These are phyloP conservation scores for Zygothrica quintamaculata DNA, from an alignment of 2,888 invertebrate genomes.

Conservation along the genomic window DNA sequence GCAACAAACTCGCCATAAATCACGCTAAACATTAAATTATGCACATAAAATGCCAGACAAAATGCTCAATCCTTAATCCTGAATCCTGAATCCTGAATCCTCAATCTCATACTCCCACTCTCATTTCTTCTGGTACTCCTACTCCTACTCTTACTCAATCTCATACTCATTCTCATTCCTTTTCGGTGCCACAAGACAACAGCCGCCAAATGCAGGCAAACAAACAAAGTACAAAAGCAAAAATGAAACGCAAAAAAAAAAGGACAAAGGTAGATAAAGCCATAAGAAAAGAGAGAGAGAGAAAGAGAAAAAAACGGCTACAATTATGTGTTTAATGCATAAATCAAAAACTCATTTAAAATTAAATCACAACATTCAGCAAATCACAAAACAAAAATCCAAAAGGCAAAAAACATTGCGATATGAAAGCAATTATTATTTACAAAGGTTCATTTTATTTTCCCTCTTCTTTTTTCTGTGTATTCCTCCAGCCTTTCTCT, in stretches of 20 bases:
- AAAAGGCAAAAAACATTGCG: constrained; percentile 31
- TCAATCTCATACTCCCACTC: no score
- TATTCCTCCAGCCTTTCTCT: no score
- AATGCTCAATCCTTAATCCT: constrained; percentile 30
- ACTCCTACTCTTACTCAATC: no score
- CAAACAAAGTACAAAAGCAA: constrained; percentile 10
- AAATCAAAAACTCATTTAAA: constrained; percentile 80
- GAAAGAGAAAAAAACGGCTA: no score
- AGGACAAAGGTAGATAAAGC: constrained; percentile 16
- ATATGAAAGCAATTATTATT: constrained; percentile 65
- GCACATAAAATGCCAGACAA: constrained; percentile 63
- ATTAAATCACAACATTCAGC: constrained; percentile 74
- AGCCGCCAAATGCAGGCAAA: constrained; percentile 27
- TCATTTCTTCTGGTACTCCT: no score
- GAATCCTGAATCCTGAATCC: no score
- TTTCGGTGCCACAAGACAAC: constrained; percentile 38
- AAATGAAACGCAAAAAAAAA: constrained; percentile 16
- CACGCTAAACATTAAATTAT: constrained; percentile 73
- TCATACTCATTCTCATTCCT: no score
- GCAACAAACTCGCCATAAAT: constrained; percentile 55
- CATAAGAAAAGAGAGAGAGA: constrained; percentile 50
- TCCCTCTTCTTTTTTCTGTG: background rate
- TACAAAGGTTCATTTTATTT: constrained; percentile 31
- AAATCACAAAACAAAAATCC: constrained; percentile 64
- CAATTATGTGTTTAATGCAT: constrained; percentile 76